These are phyloP conservation scores for Cyrtorhinus lividipennis DNA, from an alignment of 1,140 invertebrate species.

Conservation along the genomic window DNA sequence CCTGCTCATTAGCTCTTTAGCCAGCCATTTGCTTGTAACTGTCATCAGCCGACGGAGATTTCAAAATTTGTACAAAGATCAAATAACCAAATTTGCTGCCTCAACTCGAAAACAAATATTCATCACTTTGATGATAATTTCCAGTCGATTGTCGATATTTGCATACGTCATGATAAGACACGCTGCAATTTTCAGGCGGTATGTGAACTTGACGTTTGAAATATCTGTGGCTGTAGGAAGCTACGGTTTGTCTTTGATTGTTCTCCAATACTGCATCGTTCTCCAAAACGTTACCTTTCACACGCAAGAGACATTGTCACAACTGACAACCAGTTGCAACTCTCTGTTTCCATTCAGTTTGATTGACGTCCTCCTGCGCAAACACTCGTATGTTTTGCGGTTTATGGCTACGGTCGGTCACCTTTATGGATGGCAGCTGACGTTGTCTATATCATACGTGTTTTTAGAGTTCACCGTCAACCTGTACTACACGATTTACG, in stretches of 20 bases:
- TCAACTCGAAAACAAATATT: neutral
- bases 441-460: neutral
- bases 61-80: neutral
- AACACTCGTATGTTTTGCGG: too few relatives aligned
- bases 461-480: neutral
- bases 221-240: neutral
- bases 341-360: too few relatives aligned
- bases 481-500: neutral
- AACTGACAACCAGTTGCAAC: too few relatives aligned
- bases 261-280: neutral
- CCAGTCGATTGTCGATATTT: neutral
- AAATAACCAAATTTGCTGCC: too few relatives aligned
- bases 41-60: neutral
- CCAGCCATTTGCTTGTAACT: neutral
- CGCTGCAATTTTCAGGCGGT: neutral
- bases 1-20: neutral
- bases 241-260: neutral
- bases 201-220: neutral
- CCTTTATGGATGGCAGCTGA: neutral
- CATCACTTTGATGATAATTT: neutral
- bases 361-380: too few relatives aligned
- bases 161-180: neutral
- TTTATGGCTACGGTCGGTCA: too few relatives aligned
- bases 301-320: too few relatives aligned
- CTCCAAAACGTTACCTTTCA: too few relatives aligned